Conservation (phyloP, 2,888 invertebrate genomes). For the Chloroclystis v-ata region DNA sequence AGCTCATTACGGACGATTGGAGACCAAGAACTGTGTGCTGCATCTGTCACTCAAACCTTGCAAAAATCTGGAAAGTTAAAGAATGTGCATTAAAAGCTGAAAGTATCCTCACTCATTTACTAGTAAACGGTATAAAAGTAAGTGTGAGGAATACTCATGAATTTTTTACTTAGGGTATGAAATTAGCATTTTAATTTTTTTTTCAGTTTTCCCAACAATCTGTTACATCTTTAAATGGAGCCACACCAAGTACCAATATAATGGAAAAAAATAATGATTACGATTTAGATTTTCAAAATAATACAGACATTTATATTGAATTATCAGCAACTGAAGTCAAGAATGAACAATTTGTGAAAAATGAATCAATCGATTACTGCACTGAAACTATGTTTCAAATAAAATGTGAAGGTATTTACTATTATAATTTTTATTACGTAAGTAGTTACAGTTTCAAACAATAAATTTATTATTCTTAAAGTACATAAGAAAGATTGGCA, state of each 20-base stretch:
- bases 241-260: conserved; percentile 3
- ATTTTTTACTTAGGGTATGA: too few relatives aligned
- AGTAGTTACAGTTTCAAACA: too few relatives aligned
- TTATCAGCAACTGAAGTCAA: conserved; percentile 1
- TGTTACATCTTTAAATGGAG: conserved; percentile 12
- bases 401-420: conserved; percentile 7
- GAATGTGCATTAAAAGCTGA: conserved; percentile 15
- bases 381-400: conserved; percentile 11
- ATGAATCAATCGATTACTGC: conserved; percentile 9
- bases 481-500: too few relatives aligned
- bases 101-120: conserved; percentile 12
- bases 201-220: conserved; percentile 16
- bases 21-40: conserved; percentile 15
- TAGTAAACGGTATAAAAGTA: conserved; percentile 14
- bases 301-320: conserved; percentile 5
- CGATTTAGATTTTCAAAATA: conserved; percentile 1
- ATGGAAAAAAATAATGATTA: neutral
- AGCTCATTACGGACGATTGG: conserved; percentile 10
- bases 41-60: conserved; percentile 10
- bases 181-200: neutral
- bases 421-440: too few relatives aligned
- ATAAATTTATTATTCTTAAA: too few relatives aligned
- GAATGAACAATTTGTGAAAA: conserved; percentile 17
- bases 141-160: too few relatives aligned
- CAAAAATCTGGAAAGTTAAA: conserved; percentile 7